Percentiles rank a stretch among this genome's conserved stretches.
Evolutionary conservation across 2,113 vertebrate genomes (phyloP).

Genomic region (Morone chrysops): DNA sequence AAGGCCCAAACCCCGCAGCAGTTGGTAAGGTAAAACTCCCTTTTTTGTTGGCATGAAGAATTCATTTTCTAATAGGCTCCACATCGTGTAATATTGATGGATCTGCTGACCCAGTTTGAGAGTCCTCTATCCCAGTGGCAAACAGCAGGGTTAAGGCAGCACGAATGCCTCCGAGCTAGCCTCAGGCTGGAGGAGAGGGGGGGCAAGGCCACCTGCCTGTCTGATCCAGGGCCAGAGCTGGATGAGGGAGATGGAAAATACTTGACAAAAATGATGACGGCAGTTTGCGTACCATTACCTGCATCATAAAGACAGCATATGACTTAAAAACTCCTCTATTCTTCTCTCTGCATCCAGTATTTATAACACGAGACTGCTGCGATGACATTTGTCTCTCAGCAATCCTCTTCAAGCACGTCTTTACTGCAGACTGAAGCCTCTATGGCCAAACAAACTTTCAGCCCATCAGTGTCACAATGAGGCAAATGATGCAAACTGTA

Average conservation of each 20-base stretch:
- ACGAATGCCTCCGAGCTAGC: slow-evolving; percentile 68
- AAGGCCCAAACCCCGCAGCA: slow-evolving; percentile 5
- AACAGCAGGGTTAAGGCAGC: slow-evolving; percentile 65
- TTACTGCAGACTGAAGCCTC: not conserved
- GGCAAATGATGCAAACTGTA: not conserved
- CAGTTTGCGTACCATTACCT: slow-evolving; percentile 7
- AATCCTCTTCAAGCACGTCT: not conserved
- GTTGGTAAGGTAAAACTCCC: slow-evolving; percentile 32
- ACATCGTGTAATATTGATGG: slow-evolving; percentile 71
- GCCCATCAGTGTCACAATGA: not conserved
- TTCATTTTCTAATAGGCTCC: slow-evolving; percentile 65
- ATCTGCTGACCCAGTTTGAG: slow-evolving; percentile 68
- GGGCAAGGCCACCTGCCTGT: slow-evolving; percentile 45
- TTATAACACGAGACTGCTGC: not conserved
- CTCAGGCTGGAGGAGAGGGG: slow-evolving; percentile 45
- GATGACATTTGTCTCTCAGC: not conserved
- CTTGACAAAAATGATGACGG: slow-evolving; percentile 14
- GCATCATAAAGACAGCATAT: slow-evolving; percentile 6
- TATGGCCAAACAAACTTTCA: not conserved
- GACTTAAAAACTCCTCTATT: not conserved
- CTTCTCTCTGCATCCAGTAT: not conserved
- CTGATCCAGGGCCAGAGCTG: slow-evolving; percentile 47
- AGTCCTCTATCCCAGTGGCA: slow-evolving; percentile 55
- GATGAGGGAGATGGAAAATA: slow-evolving; percentile 31
- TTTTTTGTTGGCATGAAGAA: slow-evolving; percentile 55